A percentile compares a stretch with the other conserved stretches of the same genome.
Conservation (phyloP, 23 tunicate species). For the Aplidium turbinatum region DNA sequence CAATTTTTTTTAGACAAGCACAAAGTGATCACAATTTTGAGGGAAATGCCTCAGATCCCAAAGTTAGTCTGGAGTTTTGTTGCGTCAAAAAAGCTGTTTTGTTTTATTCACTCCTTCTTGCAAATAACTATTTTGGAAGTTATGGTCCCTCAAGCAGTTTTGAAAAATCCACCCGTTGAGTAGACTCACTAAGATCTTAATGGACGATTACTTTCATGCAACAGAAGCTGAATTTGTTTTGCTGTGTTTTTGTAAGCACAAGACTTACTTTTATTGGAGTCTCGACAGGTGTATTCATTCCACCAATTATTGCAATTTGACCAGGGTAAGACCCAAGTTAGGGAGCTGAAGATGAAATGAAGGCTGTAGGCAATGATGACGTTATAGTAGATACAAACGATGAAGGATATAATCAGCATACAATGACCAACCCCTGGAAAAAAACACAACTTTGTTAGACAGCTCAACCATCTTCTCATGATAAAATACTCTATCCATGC, state of each 20-base stretch:
- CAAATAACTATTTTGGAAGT: too few species aligned
- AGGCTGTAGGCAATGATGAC: constrained; percentile 85
- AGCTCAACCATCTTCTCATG: too few species aligned
- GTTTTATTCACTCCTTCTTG: too few species aligned
- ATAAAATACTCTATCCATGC: too few species aligned
- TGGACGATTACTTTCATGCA: too few species aligned
- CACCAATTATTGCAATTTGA: constrained; percentile 61
- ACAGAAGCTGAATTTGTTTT: too few species aligned
- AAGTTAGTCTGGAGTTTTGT: neutral
- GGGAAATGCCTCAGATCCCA: neutral
- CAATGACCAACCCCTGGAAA: constrained; percentile 66
- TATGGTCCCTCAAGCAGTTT: too few species aligned
- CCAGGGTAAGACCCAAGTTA: constrained; percentile 75
- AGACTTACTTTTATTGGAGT: constrained; percentile 24
- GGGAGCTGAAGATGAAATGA: constrained; percentile 64
- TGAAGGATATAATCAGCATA: constrained; percentile 72
- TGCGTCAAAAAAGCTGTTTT: too few species aligned
- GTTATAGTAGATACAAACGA: constrained; percentile 84
- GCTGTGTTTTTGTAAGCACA: too few species aligned
- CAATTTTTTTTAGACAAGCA: neutral
- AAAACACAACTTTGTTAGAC: too few species aligned
- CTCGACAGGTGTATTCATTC: constrained; percentile 68
- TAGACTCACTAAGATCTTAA: too few species aligned
- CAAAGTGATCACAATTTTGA: neutral
- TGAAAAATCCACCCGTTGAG: too few species aligned